Percentiles rank a stretch among this genome's conserved stretches.
phyloP scores from a whole-genome alignment of 2,888 invertebrate genomes.

The Atethmia centrago region DNA sequence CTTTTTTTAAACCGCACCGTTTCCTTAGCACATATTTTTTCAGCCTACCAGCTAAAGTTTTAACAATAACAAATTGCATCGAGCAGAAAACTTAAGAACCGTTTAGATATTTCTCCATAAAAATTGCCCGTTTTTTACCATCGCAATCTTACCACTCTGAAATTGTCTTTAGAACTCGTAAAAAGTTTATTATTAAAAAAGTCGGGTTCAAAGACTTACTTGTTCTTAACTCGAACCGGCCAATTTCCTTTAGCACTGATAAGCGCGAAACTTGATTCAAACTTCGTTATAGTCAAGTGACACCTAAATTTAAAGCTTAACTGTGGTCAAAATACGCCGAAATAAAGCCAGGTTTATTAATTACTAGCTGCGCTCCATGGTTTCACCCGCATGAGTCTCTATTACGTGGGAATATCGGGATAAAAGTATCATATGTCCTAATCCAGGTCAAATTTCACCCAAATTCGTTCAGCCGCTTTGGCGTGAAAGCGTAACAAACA shows the following conservation, averaged over 20 bases:
- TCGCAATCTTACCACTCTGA: neutral
- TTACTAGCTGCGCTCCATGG: too few species aligned
- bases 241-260: neutral
- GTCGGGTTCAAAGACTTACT: neutral
- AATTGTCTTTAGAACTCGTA: neutral
- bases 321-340: too few species aligned
- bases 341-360: too few species aligned
- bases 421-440: too few species aligned
- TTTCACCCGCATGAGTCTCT: too few species aligned
- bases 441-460: too few species aligned
- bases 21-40: too few species aligned
- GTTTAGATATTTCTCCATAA: neutral
- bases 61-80: neutral
- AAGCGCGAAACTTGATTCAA: too few species aligned
- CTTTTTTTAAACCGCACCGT: too few species aligned
- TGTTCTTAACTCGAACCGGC: neutral
- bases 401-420: too few species aligned
- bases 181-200: slow-evolving; percentile 18
- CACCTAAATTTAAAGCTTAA: neutral
- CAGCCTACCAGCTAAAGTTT: neutral
- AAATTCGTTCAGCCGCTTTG: too few species aligned
- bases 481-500: too few species aligned
- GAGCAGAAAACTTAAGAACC: neutral
- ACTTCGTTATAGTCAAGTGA: neutral
- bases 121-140: neutral